Evolutionary conservation across 1,140 invertebrate genomes (phyloP), one percentile per base, ranked within the genome.

Genomic region (Drosophila seguyi): DNA sequence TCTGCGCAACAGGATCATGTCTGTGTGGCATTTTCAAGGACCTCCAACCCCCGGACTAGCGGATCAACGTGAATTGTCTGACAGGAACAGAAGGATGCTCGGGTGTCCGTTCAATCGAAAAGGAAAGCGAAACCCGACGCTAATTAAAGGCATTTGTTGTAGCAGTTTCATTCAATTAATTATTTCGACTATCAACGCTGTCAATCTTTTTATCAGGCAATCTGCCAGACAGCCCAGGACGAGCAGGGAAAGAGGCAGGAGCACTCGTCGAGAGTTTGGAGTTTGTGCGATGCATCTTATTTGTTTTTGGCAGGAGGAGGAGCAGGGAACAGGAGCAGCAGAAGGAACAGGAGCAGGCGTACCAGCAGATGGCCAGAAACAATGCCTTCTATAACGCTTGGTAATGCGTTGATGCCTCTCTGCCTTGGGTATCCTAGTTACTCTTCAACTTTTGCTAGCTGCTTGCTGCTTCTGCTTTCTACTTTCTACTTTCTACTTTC

Each of bases 101-200:
- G n/a, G n/a, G 50, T 27, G 53, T 38, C 41, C n/a, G 31, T 36
- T 61, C n/a, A 73, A 52, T 11, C 47, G 29, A 39, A 14, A n/a
- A 25, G 18, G 16, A 11, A 48, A 25, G 68, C 56, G 81, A 85
- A 90, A 90, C 67, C 73, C 71, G 79, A 87, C 79, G 80, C 87
- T 91, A 91, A 91, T 91, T 90, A 87, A 86, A 90, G 76, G 82
- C 79, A 83, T 87, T 86, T 90, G 75, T 82, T 90, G 82, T 73
- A 86, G 53, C 72, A 75, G 72, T 90, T 86, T 87, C 82, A 83
- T 91, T 91, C 87, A 91, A 91, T 91, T 91, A 91, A 91, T 91
- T 91, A 87, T 91, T 87, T 91, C 53, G 65, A 55, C 82, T 83
- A 91, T 91, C 87, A 91, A 67, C 83, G 83, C 87, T 91, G 87